Conservation (phyloP, 2,888 invertebrate genomes). For the Diaphora mendica region DNA sequence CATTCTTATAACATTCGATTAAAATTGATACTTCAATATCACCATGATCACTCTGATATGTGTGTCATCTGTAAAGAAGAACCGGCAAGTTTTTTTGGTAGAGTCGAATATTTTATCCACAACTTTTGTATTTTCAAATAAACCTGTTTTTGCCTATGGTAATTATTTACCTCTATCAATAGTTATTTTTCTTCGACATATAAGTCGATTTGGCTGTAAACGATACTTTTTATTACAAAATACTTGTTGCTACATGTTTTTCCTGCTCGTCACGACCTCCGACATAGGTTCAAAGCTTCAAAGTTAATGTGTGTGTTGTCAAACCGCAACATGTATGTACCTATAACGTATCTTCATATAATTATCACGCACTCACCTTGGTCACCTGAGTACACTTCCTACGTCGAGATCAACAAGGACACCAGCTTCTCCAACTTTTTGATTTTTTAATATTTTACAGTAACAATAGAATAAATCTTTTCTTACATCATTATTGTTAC, state of each 20-base stretch:
- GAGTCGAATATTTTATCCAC: slow-evolving; percentile 21
- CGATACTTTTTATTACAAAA: slow-evolving; percentile 23
- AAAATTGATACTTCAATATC: slow-evolving; percentile 25
- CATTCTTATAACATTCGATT: slow-evolving; percentile 22
- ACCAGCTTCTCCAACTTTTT: slow-evolving; percentile 43
- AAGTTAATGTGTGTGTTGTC: slow-evolving; percentile 58
- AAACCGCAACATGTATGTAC: slow-evolving; percentile 44
- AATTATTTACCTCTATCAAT: not conserved
- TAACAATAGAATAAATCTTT: slow-evolving; percentile 52
- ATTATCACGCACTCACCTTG: slow-evolving; percentile 62
- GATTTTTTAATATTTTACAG: slow-evolving; percentile 48
- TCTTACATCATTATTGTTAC: slow-evolving; percentile 39
- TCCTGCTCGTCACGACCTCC: slow-evolving; percentile 34
- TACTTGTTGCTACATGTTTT: slow-evolving; percentile 49
- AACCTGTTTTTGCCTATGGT: not conserved
- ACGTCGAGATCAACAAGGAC: slow-evolving; percentile 44
- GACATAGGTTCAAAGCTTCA: slow-evolving; percentile 47
- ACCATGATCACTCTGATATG: slow-evolving; percentile 7
- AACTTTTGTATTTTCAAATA: slow-evolving; percentile 26
- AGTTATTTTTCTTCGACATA: slow-evolving; percentile 2
- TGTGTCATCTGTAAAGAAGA: slow-evolving; percentile 28
- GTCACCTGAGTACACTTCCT: slow-evolving; percentile 54
- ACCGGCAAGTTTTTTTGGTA: slow-evolving; percentile 27
- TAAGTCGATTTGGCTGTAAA: slow-evolving; percentile 6
- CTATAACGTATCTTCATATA: slow-evolving; percentile 53